Conservation (phyloP, 2,888 invertebrate species). For the Drosophila kuntzei region DNA sequence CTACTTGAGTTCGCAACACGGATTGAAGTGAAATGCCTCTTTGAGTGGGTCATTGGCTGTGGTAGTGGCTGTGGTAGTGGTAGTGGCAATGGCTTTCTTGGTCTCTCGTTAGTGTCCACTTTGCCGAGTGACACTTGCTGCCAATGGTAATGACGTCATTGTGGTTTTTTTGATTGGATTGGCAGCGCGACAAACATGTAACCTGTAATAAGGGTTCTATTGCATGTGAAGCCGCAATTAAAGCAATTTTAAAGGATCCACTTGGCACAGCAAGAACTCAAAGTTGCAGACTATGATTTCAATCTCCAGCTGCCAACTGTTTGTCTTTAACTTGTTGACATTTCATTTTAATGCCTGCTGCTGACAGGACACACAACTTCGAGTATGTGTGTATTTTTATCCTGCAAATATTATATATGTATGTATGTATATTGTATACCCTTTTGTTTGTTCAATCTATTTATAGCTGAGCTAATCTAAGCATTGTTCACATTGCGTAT, state of each 20-base stretch:
- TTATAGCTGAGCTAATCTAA: conserved; percentile 39
- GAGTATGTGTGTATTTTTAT: conserved; percentile 43
- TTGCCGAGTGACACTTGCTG: conserved; percentile 63
- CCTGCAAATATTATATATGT: not conserved
- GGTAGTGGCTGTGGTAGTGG: not conserved
- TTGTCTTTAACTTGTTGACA: conserved; percentile 22
- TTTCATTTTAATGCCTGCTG: conserved; percentile 4
- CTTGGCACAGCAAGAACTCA: conserved; percentile 3
- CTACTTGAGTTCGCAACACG: conserved; percentile 45
- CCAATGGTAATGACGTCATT: conserved; percentile 75
- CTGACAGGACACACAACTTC: conserved; percentile 3
- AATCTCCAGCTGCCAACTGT: conserved; percentile 14
- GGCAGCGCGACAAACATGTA: conserved; percentile 9
- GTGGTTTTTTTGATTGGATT: conserved; percentile 49
- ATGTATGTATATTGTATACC: not conserved
- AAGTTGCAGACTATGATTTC: conserved; percentile 8
- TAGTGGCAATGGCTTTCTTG: conserved; percentile 26
- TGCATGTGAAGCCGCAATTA: conserved; percentile 48
- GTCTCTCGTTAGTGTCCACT: conserved; percentile 43
- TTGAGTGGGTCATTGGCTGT: conserved; percentile 52
- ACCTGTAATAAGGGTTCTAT: conserved; percentile 25
- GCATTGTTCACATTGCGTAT: conserved; percentile 62
- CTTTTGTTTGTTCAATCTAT: conserved; percentile 34
- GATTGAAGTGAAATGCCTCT: conserved; percentile 55
- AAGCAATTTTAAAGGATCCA: conserved; percentile 29